Percentiles rank a stretch among this genome's conserved stretches.
phyloP scores from a whole-genome alignment of 1,140 invertebrate genomes.

The Drosophila truncata region DNA sequence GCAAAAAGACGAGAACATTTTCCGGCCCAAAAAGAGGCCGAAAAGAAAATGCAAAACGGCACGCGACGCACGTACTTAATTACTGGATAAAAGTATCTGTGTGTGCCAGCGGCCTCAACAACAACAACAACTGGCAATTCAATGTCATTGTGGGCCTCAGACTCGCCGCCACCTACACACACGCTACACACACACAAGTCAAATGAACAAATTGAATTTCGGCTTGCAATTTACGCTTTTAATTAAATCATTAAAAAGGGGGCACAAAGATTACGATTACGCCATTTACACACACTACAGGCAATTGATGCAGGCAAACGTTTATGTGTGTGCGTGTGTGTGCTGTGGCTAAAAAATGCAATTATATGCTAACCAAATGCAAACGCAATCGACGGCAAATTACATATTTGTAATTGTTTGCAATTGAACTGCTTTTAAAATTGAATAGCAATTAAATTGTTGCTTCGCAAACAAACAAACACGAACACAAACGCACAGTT shows the following conservation, averaged over 20 bases:
- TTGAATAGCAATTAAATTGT: slow-evolving; percentile 72
- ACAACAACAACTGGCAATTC: slow-evolving; percentile 2
- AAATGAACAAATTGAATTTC: slow-evolving; percentile 77
- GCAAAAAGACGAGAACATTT: slow-evolving; percentile 26
- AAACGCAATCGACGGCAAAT: slow-evolving; percentile 71
- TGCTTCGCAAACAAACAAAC: slow-evolving; percentile 53
- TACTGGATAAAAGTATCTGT: slow-evolving; percentile 21
- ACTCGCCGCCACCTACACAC: slow-evolving; percentile 31
- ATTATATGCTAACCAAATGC: slow-evolving; percentile 59
- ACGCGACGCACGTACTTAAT: slow-evolving; percentile 55
- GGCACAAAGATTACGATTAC: slow-evolving; percentile 83
- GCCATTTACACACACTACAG: slow-evolving; percentile 55
- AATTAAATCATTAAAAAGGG: slow-evolving; percentile 79
- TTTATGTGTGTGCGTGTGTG: not conserved
- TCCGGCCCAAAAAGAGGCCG: slow-evolving; percentile 25
- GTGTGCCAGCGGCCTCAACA: not conserved
- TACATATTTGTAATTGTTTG: slow-evolving; percentile 70
- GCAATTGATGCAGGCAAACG: slow-evolving; percentile 2
- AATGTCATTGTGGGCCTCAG: slow-evolving; percentile 23
- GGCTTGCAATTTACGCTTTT: slow-evolving; percentile 74
- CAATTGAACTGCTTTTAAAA: slow-evolving; percentile 77
- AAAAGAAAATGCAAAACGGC: slow-evolving; percentile 46
- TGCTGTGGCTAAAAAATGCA: slow-evolving; percentile 62
- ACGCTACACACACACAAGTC: slow-evolving; percentile 33
- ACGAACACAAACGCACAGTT: slow-evolving; percentile 12